Conservation (phyloP, 2,888 invertebrate genomes). For the Mimas tiliae region DNA sequence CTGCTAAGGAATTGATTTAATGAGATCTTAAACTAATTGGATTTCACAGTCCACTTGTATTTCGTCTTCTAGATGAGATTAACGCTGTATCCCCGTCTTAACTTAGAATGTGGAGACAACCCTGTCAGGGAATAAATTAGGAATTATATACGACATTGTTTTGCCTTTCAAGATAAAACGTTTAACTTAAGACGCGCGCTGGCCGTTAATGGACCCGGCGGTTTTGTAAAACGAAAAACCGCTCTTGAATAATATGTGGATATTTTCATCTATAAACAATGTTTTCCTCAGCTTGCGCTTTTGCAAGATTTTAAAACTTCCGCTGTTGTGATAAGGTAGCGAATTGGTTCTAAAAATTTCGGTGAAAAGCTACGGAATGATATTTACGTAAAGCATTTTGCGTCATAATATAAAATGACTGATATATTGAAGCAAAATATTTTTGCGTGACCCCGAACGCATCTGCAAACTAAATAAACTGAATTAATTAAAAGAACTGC, state of each 20-base stretch:
- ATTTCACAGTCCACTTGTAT: conserved; percentile 72
- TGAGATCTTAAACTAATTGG: conserved; percentile 79
- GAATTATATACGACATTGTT: conserved; percentile 63
- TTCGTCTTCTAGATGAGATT: conserved; percentile 65
- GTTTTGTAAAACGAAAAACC: conserved; percentile 44
- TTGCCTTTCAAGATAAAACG: conserved; percentile 60
- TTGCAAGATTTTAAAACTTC: not conserved
- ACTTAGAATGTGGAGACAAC: conserved; percentile 54
- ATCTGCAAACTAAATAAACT: conserved; percentile 3
- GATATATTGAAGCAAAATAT: not conserved
- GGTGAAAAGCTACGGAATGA: not conserved
- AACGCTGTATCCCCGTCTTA: conserved; percentile 55
- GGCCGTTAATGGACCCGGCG: conserved; percentile 46
- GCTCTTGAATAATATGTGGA: conserved; percentile 24
- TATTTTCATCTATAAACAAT: conserved; percentile 25
- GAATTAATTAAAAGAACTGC: conserved; percentile 19
- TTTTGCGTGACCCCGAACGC: not conserved
- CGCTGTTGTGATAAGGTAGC: not conserved
- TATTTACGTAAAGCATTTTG: conserved; percentile 3
- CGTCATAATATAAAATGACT: conserved; percentile 9
- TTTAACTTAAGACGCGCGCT: conserved; percentile 49
- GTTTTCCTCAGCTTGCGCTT: conserved; percentile 6
- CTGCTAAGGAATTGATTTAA: conserved; percentile 81
- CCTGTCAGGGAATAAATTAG: conserved; percentile 64
- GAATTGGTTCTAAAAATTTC: not conserved